Evolutionary conservation across 1,140 invertebrate genomes (phyloP).

Genomic region (Araneus ventricosus): DNA sequence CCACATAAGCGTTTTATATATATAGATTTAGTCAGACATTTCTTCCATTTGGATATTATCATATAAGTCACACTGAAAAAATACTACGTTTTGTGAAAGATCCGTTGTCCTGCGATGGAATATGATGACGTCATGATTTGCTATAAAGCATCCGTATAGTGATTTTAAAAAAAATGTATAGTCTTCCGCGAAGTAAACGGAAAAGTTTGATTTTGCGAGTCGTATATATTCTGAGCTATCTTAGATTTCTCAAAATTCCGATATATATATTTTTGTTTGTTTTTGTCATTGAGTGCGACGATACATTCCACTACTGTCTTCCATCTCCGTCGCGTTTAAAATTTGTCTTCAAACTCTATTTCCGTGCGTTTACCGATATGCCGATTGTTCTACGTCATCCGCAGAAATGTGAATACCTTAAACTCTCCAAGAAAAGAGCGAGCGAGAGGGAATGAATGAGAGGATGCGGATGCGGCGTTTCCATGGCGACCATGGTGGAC

Average conservation of each 20-base stretch:
- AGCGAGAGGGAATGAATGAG: constrained; percentile 23
- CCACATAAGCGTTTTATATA: too few relatives aligned
- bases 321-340: neutral
- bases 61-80: too few relatives aligned
- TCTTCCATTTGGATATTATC: too few relatives aligned
- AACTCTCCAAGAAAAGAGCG: constrained; percentile 36
- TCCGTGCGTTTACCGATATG: neutral
- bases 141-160: too few relatives aligned
- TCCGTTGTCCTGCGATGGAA: too few relatives aligned
- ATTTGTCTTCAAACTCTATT: neutral
- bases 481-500: constrained; percentile 57
- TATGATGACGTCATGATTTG: too few relatives aligned
- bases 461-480: constrained; percentile 69
- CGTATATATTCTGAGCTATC: too few relatives aligned
- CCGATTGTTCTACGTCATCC: constrained; percentile 1
- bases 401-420: constrained; percentile 51
- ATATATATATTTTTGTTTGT: neutral
- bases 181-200: too few relatives aligned
- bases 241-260: neutral
- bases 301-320: neutral
- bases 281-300: neutral
- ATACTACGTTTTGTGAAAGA: too few relatives aligned
- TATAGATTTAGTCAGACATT: too few relatives aligned
- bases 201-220: too few relatives aligned
- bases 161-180: too few relatives aligned